A percentile compares a stretch with the other conserved stretches of the same genome.
These are phyloP conservation scores for Euwallacea similis DNA, from an alignment of 1,140 invertebrate species.

Conservation along the genomic window DNA sequence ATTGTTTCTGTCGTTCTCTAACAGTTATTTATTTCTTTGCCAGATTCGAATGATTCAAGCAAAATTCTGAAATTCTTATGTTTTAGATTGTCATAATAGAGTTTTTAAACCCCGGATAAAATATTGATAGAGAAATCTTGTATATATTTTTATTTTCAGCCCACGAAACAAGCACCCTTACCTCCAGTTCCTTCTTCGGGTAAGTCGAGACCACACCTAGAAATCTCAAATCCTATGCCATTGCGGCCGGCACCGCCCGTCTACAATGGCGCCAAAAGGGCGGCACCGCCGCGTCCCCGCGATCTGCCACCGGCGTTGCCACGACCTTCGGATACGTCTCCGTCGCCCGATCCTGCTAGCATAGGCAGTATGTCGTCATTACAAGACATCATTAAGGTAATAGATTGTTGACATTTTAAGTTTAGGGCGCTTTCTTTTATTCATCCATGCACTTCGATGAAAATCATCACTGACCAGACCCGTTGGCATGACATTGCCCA, in stretches of 20 bases:
- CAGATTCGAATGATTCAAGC: too few species aligned
- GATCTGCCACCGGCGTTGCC: slow-evolving; percentile 64
- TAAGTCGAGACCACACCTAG: slow-evolving; percentile 52
- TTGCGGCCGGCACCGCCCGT: slow-evolving; percentile 51
- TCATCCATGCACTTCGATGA: too few species aligned
- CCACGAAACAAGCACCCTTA: slow-evolving; percentile 49
- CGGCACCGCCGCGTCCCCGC: slow-evolving; percentile 60
- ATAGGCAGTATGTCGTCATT: slow-evolving; percentile 73
- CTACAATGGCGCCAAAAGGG: slow-evolving; percentile 61
- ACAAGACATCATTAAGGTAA: slow-evolving; percentile 67
- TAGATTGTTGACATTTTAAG: too few species aligned
- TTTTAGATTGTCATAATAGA: too few species aligned
- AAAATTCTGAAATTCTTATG: too few species aligned
- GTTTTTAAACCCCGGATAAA: too few species aligned
- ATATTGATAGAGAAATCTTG: too few species aligned
- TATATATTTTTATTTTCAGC: slow-evolving; percentile 21
- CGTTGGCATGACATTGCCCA: too few species aligned
- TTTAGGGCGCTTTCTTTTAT: too few species aligned
- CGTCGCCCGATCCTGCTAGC: slow-evolving; percentile 60
- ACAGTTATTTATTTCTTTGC: too few species aligned
- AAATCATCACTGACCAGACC: too few species aligned
- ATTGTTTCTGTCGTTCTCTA: too few species aligned
- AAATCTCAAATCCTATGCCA: slow-evolving; percentile 59
- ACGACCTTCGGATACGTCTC: slow-evolving; percentile 60
- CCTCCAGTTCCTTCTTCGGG: slow-evolving; percentile 47